Evolutionary conservation across 2,888 invertebrate genomes (phyloP).

Genomic region (Diaphora mendica): DNA sequence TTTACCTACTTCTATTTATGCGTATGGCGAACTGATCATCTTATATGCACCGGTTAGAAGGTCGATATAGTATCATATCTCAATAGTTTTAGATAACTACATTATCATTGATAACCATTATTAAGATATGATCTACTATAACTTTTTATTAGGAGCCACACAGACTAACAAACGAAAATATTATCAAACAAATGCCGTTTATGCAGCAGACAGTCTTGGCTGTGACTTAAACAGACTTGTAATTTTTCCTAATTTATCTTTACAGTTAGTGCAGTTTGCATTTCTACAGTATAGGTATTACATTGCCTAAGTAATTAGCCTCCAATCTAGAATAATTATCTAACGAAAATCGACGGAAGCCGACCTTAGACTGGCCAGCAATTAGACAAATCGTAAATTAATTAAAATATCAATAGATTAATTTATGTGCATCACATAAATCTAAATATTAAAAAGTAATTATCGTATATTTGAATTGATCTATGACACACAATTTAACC

Average conservation of each 20-base stretch:
- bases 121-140: conserved; percentile 43
- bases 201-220: neutral
- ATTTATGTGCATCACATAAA: neutral
- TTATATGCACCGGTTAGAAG: neutral
- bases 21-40: conserved; percentile 30
- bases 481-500: neutral
- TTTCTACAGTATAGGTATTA: neutral
- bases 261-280: neutral
- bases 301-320: neutral
- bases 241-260: neutral
- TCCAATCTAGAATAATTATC: neutral
- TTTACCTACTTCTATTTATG: conserved; percentile 5
- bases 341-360: neutral
- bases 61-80: conserved; percentile 24
- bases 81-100: conserved; percentile 21
- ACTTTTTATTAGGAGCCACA: conserved; percentile 5
- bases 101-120: conserved; percentile 26
- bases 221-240: neutral
- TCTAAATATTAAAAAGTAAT: neutral
- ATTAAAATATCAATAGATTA: neutral
- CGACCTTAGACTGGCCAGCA: neutral
- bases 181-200: too few species aligned
- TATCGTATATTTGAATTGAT: neutral
- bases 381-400: too few species aligned
- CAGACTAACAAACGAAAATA: neutral